Conservation (phyloP, 2,888 invertebrate species). For the Vannuccia rotundouncinata region DNA sequence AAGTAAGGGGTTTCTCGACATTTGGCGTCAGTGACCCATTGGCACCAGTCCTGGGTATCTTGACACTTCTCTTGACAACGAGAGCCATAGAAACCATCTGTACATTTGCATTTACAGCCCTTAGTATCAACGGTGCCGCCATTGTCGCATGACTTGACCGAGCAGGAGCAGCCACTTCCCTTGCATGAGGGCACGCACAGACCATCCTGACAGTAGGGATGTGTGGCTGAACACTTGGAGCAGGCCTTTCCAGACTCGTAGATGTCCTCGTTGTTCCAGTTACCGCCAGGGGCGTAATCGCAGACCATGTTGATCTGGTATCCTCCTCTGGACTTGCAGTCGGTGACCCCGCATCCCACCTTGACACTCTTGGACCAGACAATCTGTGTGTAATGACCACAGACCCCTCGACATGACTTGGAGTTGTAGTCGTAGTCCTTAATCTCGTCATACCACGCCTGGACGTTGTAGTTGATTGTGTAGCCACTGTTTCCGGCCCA, state of each 20-base stretch:
- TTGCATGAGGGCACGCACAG: background rate
- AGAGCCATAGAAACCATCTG: background rate
- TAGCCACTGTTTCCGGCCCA: background rate
- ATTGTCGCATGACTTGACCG: background rate
- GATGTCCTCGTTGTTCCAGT: background rate
- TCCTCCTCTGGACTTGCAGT: background rate
- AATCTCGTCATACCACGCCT: background rate
- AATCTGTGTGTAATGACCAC: conserved; percentile 27
- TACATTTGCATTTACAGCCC: background rate
- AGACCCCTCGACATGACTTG: background rate
- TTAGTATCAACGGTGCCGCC: background rate
- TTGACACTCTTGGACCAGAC: conserved; percentile 30
- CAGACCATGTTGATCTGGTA: conserved; percentile 20
- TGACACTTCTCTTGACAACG: background rate
- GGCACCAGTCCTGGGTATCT: background rate
- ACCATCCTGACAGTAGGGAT: background rate
- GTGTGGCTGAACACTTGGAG: background rate
- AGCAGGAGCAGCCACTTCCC: background rate
- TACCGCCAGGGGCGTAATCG: conserved; percentile 29
- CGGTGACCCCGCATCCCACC: conserved; percentile 28
- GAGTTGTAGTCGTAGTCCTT: background rate
- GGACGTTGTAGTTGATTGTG: background rate
- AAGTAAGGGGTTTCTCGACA: background rate
- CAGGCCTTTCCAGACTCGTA: background rate
- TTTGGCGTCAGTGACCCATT: background rate